phyloP scores from a whole-genome alignment of 92 coral and sea anemone genomes.

The Phenganax stokvisi region DNA sequence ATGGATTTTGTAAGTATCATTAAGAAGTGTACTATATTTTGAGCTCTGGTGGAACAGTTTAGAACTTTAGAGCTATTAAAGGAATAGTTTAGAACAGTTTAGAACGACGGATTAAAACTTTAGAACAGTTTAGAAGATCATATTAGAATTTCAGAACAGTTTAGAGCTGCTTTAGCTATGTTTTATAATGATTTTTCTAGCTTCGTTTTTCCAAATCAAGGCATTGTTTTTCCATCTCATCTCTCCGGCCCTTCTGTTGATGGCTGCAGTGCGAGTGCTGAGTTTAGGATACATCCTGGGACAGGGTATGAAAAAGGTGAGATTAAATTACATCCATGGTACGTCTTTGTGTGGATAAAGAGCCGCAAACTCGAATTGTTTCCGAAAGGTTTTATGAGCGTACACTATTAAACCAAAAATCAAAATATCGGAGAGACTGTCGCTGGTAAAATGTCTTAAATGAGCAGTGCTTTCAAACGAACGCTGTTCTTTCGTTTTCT shows the following conservation, averaged over 20 bases:
- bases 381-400: neutral
- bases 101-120: neutral
- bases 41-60: neutral
- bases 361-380: too few relatives aligned
- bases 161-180: neutral
- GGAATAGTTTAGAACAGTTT: neutral
- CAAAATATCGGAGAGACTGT: too few relatives aligned
- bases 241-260: slow-evolving; percentile 59
- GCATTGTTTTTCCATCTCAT: slow-evolving; percentile 55
- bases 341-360: too few relatives aligned
- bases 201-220: slow-evolving; percentile 56
- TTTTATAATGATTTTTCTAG: slow-evolving; percentile 37
- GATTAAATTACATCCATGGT: neutral
- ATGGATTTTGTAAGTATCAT: slow-evolving; percentile 55
- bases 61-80: neutral
- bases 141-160: neutral
- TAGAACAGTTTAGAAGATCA: neutral
- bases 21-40: too few relatives aligned
- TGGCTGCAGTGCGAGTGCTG: slow-evolving; percentile 56
- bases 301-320: slow-evolving; percentile 12
- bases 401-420: too few relatives aligned
- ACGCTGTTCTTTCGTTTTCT: too few relatives aligned
- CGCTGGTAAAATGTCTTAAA: too few relatives aligned
- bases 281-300: slow-evolving; percentile 54
- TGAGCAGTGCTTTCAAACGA: too few relatives aligned